Percentiles rank a stretch among this genome's conserved stretches.
Evolutionary conservation across 2,113 vertebrate species (phyloP).

Genomic region (Sciurus niger): DNA sequence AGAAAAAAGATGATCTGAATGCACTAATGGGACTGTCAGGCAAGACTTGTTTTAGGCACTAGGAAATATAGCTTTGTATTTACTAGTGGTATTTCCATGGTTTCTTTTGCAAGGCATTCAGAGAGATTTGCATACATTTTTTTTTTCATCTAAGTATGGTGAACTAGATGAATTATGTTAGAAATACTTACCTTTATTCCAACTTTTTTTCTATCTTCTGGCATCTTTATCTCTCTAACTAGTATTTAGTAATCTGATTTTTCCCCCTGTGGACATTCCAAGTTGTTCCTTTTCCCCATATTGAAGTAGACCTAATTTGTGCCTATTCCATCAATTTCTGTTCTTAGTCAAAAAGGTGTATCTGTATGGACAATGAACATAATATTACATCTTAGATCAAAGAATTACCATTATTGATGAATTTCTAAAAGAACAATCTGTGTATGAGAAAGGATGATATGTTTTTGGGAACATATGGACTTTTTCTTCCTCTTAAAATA

Average conservation of each 20-base stretch:
- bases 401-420: background rate
- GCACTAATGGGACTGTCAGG: background rate
- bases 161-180: conserved; percentile 36
- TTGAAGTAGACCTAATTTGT: conserved; percentile 32
- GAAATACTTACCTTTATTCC: background rate
- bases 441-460: background rate
- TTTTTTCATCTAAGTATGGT: background rate
- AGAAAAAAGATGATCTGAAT: conserved; percentile 15
- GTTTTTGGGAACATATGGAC: background rate
- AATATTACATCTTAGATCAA: background rate
- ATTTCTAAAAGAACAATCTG: background rate
- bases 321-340: background rate
- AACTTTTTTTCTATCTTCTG: background rate
- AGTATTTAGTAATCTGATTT: conserved; percentile 27
- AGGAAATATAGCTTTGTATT: background rate
- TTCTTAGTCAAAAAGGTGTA: background rate
- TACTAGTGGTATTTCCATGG: background rate
- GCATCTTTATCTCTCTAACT: conserved; percentile 6
- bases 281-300: background rate
- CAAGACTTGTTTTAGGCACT: background rate
- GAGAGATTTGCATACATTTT: conserved; percentile 13
- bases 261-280: background rate
- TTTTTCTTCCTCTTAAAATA: background rate
- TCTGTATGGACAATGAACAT: background rate
- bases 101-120: conserved; percentile 1